phyloP scores from a whole-genome alignment of 2,797 vertebrate genomes.

The Danio jaintianensis region DNA sequence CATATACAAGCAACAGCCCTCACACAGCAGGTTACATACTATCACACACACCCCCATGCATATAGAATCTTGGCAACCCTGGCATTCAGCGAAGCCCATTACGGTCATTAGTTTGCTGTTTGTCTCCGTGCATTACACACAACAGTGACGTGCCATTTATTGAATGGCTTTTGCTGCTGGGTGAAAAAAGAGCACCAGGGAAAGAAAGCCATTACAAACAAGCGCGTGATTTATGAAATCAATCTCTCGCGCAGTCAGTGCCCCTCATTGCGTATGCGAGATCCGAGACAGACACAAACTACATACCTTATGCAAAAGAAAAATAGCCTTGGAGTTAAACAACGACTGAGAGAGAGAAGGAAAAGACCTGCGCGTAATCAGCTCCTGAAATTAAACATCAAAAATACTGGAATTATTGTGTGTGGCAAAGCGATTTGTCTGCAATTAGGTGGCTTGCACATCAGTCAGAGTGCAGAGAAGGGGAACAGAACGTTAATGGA shows the following conservation, averaged over 20 bases:
- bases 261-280: slow-evolving; percentile 78
- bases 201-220: slow-evolving; percentile 82
- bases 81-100: slow-evolving; percentile 55
- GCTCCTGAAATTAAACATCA: slow-evolving; percentile 85
- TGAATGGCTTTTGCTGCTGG: slow-evolving; percentile 68
- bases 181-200: slow-evolving; percentile 70
- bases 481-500: slow-evolving; percentile 58
- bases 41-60: slow-evolving; percentile 24
- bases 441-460: slow-evolving; percentile 80
- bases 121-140: slow-evolving; percentile 58
- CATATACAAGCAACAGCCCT: neutral
- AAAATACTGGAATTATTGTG: slow-evolving; percentile 83
- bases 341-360: neutral
- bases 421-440: slow-evolving; percentile 84
- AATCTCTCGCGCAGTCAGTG: slow-evolving; percentile 78
- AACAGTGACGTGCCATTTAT: slow-evolving; percentile 64
- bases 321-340: slow-evolving; percentile 63
- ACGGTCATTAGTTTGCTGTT: slow-evolving; percentile 59
- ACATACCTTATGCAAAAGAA: slow-evolving; percentile 75
- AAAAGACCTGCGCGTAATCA: slow-evolving; percentile 73
- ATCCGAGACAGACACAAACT: slow-evolving; percentile 74
- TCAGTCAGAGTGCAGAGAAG: slow-evolving; percentile 70
- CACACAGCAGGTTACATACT: slow-evolving; percentile 20
- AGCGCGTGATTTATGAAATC: slow-evolving; percentile 86
- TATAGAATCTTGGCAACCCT: slow-evolving; percentile 41